These are phyloP conservation scores for Toxotes lorentzi DNA, from an alignment of 2,797 vertebrate genomes.

Conservation along the genomic window DNA sequence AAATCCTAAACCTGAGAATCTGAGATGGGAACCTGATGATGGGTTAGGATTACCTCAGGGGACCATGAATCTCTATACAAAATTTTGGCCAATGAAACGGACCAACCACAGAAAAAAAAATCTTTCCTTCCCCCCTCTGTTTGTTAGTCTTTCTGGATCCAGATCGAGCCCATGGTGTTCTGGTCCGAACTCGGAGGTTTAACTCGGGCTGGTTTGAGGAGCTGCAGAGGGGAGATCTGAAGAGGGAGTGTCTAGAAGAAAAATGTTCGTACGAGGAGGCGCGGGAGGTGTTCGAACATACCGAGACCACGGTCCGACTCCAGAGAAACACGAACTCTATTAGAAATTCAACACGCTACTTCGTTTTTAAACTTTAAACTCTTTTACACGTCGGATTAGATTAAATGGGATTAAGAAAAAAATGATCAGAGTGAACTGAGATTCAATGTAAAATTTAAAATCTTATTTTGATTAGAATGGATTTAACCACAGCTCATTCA, in stretches of 20 bases:
- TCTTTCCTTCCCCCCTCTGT: background rate
- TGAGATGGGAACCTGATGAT: too few relatives aligned
- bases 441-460: too few relatives aligned
- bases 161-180: conserved; percentile 81
- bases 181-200: conserved; percentile 82
- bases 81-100: too few relatives aligned
- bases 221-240: conserved; percentile 87
- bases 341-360: background rate
- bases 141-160: conserved; percentile 87
- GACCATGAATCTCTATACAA: too few relatives aligned
- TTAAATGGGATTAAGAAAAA: too few relatives aligned
- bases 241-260: conserved; percentile 94
- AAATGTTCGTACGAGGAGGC: conserved; percentile 93
- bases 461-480: too few relatives aligned
- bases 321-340: background rate
- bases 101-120: too few relatives aligned
- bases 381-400: background rate
- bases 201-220: conserved; percentile 92
- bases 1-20: background rate
- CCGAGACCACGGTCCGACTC: conserved; percentile 74
- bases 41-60: too few relatives aligned
- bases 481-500: too few relatives aligned
- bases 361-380: background rate
- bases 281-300: conserved; percentile 89
- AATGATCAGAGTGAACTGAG: background rate